A percentile compares a stretch with the other conserved stretches of the same genome.
Conservation (phyloP, 64 coral and sea anemone species). For the Hydrozoanthus tunicans region DNA sequence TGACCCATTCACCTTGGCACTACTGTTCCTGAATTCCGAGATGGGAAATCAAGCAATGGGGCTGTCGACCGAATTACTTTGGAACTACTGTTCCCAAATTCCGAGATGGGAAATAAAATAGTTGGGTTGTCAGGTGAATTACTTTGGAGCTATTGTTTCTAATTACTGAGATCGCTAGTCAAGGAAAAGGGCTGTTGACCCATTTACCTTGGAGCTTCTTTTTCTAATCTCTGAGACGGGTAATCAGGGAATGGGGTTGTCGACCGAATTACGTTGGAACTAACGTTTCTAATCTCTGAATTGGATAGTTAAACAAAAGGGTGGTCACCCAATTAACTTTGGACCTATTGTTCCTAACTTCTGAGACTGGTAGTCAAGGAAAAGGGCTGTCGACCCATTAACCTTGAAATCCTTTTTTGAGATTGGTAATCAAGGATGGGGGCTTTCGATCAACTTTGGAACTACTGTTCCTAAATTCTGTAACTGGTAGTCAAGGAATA, state of each 20-base stretch:
- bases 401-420: background rate
- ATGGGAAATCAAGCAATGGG: too few relatives aligned
- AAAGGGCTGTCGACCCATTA: background rate
- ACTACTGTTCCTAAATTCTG: background rate
- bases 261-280: too few relatives aligned
- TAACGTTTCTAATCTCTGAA: background rate
- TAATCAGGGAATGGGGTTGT: too few relatives aligned
- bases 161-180: slow-evolving; percentile 8
- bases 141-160: background rate
- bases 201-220: background rate
- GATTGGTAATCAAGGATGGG: too few relatives aligned
- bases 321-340: too few relatives aligned
- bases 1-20: background rate
- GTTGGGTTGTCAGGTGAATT: background rate
- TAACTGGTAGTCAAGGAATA: background rate
- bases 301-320: too few relatives aligned
- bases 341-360: background rate
- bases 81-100: background rate
- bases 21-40: background rate
- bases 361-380: background rate
- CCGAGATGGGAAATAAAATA: background rate
- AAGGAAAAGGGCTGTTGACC: background rate
- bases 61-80: background rate
- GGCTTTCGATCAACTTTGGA: background rate
- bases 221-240: background rate